Percentiles rank a stretch among this genome's conserved stretches.
Conservation (phyloP, 2,888 invertebrate genomes). For the Phalangium opilio region DNA sequence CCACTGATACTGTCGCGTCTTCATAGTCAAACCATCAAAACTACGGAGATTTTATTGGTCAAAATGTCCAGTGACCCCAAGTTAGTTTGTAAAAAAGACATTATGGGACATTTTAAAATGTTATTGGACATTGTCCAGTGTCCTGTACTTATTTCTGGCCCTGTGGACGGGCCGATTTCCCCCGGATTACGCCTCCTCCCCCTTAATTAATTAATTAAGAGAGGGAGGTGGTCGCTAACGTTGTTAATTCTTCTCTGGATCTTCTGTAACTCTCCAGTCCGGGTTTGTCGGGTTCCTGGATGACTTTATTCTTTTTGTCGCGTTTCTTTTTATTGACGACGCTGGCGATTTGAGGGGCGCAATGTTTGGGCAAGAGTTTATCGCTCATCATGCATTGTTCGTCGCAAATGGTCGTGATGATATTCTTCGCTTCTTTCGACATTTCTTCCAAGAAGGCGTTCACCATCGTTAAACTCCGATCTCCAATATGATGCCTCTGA, state of each 20-base stretch:
- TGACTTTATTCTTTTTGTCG: conserved; percentile 57
- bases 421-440: conserved; percentile 96
- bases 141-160: no score
- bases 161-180: no score
- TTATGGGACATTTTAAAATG: no score
- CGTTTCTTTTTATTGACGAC: conserved; percentile 63
- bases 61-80: no score
- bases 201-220: no score
- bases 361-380: conserved; percentile 84
- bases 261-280: conserved; percentile 92
- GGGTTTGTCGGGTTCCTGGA: conserved; percentile 72
- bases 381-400: conserved; percentile 96
- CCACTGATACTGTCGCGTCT: no score
- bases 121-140: no score
- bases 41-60: no score
- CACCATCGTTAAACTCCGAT: conserved; percentile 84
- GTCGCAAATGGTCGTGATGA: conserved; percentile 95
- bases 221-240: no score
- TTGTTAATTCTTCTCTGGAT: conserved; percentile 87
- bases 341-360: conserved; percentile 76
- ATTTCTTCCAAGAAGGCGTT: conserved; percentile 97
- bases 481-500: conserved; percentile 78
- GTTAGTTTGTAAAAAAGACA: no score
- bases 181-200: no score
- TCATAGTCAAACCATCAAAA: no score